Conservation (phyloP, 2,797 vertebrate species). For the Gymnoscopelus braueri region DNA sequence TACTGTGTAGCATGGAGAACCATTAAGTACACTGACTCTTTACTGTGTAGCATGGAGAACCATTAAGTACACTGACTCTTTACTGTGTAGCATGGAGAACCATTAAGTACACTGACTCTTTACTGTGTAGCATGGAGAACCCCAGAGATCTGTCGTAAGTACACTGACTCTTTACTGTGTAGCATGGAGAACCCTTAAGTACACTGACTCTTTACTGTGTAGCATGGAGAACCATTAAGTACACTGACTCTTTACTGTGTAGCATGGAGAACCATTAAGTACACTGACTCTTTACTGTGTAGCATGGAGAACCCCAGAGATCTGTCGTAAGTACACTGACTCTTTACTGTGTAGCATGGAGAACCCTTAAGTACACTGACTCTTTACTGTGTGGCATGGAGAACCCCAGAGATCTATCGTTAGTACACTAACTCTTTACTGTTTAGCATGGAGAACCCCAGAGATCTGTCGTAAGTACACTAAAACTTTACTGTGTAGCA, state of each 20-base stretch:
- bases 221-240: slow-evolving; percentile 85
- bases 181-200: slow-evolving; percentile 85
- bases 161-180: slow-evolving; percentile 67
- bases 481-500: slow-evolving; percentile 69
- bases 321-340: slow-evolving; percentile 81
- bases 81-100: slow-evolving; percentile 84
- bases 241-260: slow-evolving; percentile 67
- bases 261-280: slow-evolving; percentile 85
- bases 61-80: slow-evolving; percentile 70
- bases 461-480: slow-evolving; percentile 82
- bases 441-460: slow-evolving; percentile 81
- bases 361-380: slow-evolving; percentile 78
- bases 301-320: slow-evolving; percentile 83
- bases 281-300: slow-evolving; percentile 67
- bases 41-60: slow-evolving; percentile 84
- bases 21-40: slow-evolving; percentile 70
- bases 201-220: slow-evolving; percentile 67
- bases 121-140: slow-evolving; percentile 84
- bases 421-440: slow-evolving; percentile 51
- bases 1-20: slow-evolving; percentile 84
- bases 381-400: slow-evolving; percentile 80
- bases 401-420: slow-evolving; percentile 86
- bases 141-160: slow-evolving; percentile 85
- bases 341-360: slow-evolving; percentile 80
- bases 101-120: slow-evolving; percentile 70